Evolutionary conservation across 2,113 vertebrate species (phyloP).

Genomic region (Crotalus horridus): DNA sequence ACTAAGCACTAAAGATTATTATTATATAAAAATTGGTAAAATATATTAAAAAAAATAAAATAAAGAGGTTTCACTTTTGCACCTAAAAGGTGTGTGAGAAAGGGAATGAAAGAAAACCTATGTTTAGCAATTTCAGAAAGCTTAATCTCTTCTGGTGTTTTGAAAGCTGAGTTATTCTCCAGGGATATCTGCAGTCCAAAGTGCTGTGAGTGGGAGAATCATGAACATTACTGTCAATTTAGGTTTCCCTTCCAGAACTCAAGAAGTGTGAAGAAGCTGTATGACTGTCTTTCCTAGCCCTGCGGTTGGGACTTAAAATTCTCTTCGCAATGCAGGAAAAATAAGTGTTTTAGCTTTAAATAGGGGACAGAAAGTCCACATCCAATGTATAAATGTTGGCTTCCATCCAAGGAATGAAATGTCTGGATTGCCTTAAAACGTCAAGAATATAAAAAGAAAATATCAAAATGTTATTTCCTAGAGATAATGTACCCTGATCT

Average conservation of each 20-base stretch:
- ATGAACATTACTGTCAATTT: slow-evolving; percentile 38
- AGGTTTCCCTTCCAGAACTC: slow-evolving; percentile 48
- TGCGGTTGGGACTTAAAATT: not conserved
- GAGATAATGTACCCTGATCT: not conserved
- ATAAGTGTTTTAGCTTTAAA: not conserved
- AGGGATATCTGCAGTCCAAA: slow-evolving; percentile 42
- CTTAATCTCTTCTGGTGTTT: slow-evolving; percentile 54
- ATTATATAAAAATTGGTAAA: too few relatives aligned
- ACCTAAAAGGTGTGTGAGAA: not conserved
- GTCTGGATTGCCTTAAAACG: not conserved
- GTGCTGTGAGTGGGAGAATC: slow-evolving; percentile 35
- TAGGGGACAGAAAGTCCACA: not conserved
- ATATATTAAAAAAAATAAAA: too few relatives aligned
- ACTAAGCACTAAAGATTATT: too few relatives aligned
- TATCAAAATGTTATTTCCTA: not conserved
- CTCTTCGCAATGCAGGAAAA: not conserved
- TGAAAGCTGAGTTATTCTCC: slow-evolving; percentile 58
- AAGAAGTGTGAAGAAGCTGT: slow-evolving; percentile 5
- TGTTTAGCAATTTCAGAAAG: slow-evolving; percentile 47
- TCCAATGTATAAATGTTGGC: not conserved
- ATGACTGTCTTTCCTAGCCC: not conserved
- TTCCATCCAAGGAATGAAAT: not conserved
- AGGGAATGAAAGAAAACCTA: slow-evolving; percentile 30
- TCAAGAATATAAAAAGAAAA: not conserved
- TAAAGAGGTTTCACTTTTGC: slow-evolving; percentile 19